These are phyloP conservation scores for Pterophyllum scalare DNA, from an alignment of 2,113 vertebrate species.

Conservation along the genomic window DNA sequence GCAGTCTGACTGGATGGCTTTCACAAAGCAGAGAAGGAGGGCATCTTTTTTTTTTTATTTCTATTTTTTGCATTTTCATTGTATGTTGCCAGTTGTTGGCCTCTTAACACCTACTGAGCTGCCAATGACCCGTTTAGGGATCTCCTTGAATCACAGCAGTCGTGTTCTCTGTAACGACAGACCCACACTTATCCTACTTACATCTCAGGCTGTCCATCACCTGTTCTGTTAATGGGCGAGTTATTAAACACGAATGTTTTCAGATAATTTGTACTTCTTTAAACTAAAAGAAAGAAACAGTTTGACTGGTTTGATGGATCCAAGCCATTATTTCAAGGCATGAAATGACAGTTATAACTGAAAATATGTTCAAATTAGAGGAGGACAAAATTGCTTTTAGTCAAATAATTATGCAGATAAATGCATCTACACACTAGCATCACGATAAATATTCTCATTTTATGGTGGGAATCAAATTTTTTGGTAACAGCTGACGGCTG, in stretches of 20 bases:
- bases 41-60: background rate
- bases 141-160: too few species aligned
- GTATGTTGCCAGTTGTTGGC: background rate
- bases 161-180: too few species aligned
- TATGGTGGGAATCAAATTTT: background rate
- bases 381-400: background rate
- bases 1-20: too few species aligned
- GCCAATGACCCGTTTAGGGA: too few species aligned
- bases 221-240: too few species aligned
- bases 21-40: too few species aligned
- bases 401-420: background rate
- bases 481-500: background rate
- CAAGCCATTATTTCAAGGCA: background rate
- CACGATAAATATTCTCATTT: background rate
- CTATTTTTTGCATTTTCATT: background rate
- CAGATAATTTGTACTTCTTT: too few species aligned
- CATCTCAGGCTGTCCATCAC: too few species aligned
- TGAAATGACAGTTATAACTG: background rate
- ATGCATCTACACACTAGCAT: background rate
- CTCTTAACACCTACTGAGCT: background rate
- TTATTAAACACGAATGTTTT: too few species aligned
- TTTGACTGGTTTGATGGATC: fast-evolving
- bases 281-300: fast-evolving
- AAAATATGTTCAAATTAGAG: background rate
- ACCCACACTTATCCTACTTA: too few species aligned